Evolutionary conservation across 2,888 invertebrate species (phyloP), one percentile per base, ranked within the genome.

Genomic region (Patella pellucida): DNA sequence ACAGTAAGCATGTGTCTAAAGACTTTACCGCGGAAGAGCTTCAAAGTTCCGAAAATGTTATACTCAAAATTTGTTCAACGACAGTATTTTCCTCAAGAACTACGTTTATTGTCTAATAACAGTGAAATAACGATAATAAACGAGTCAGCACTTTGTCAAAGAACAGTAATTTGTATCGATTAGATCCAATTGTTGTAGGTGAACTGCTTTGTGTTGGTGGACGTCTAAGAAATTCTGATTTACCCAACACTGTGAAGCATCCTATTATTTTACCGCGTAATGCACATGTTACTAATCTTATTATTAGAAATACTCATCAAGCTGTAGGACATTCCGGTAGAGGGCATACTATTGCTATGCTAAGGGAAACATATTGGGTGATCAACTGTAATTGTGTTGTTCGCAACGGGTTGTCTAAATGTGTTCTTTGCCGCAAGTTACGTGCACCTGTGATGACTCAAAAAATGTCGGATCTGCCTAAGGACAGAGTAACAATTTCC

Each of bases 201-300:
- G 31, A 31, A 31, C 31, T 31, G 31, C 31, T 31, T 31, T 31
- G 31, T 31, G 31, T 31, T 4, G 3, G 31, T 31, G 31, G 4
- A 31, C 31, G 4, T 31, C 31, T 4, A 31, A 2, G 4, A 31
- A 31, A 31, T 31, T 31, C 31, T 31, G 31, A 31, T 31, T 31
- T 31, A 31, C 19, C 16, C 4, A 4, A 31, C 2, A 69, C 69
- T 56, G n/a, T 14, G 11, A 76, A 69, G 15, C 76, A 76, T 27
- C 76, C 67, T 5, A 16, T 73, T 3, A 31, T 76, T 27, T 52
- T 76, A 56, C 72, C 73, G 3, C 68, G 73, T 3, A 69, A 69
- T 11, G 69, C 69, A 23, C 69, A n/a, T 9, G 72, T 76, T n/a
- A 52, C 76, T 50, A 19, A 62, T 23, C 31, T 70, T 3, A 51